A percentile compares a stretch with the other conserved stretches of the same genome.
Conservation (phyloP, 1,140 invertebrate genomes). For the Eriosoma lanigerum region DNA sequence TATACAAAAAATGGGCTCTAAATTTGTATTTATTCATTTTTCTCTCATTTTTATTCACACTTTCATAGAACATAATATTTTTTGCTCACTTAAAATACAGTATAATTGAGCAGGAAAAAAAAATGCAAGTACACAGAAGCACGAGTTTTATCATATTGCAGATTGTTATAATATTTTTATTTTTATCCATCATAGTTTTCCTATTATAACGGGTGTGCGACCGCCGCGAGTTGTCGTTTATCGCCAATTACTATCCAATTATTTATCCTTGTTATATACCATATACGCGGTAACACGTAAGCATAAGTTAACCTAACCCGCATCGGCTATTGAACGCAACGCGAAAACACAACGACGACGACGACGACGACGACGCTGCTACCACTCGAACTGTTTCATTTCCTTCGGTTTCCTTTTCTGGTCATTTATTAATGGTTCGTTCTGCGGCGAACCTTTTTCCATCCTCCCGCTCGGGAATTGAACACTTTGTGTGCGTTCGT, state of each 20-base stretch:
- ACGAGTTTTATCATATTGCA: no score
- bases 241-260: constrained; percentile 13
- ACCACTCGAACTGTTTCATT: constrained; percentile 36
- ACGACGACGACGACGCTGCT: constrained; percentile 7
- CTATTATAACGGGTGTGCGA: no score
- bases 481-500: constrained; percentile 31
- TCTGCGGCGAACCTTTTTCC: constrained; percentile 1
- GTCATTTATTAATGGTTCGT: constrained; percentile 33
- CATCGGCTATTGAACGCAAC: constrained; percentile 27
- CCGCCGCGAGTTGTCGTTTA: constrained; percentile 35
- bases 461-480: constrained; percentile 34
- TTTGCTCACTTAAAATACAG: no score
- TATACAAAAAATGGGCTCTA: no score
- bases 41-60: no score
- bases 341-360: constrained; percentile 26
- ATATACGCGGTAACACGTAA: constrained; percentile 11
- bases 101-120: no score
- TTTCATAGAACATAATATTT: no score
- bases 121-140: no score
- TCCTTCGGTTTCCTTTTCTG: constrained; percentile 28
- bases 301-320: no score
- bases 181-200: no score
- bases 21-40: no score
- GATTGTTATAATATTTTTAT: no score
- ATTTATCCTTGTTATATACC: constrained; percentile 6